phyloP scores from a whole-genome alignment of 1,140 invertebrate genomes.

The Pectinophora gossypiella region DNA sequence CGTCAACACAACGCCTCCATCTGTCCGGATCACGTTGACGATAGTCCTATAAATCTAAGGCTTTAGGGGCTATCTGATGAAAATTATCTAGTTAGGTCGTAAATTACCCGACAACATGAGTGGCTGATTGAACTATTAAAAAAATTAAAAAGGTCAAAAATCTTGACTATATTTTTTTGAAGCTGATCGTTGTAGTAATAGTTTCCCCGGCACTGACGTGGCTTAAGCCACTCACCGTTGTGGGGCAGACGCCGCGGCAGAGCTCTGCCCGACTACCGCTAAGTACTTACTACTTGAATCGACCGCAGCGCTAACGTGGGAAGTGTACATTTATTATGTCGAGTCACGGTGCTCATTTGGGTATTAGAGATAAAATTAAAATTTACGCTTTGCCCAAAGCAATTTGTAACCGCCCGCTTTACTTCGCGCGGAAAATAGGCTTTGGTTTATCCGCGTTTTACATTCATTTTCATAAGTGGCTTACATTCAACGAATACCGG shows the following conservation, averaged over 20 bases:
- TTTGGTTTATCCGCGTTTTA: slow-evolving; percentile 69
- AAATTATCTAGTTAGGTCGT: too few relatives aligned
- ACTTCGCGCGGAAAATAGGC: slow-evolving; percentile 71
- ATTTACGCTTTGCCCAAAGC: slow-evolving; percentile 74
- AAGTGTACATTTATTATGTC: slow-evolving; percentile 72
- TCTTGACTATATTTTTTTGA: too few relatives aligned
- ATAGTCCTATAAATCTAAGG: background rate
- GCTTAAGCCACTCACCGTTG: too few relatives aligned
- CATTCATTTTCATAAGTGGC: slow-evolving; percentile 70
- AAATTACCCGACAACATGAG: too few relatives aligned
- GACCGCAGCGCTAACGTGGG: slow-evolving; percentile 56
- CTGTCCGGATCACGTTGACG: slow-evolving; percentile 1
- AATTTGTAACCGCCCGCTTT: slow-evolving; percentile 69
- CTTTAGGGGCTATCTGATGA: background rate
- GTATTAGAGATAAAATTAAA: slow-evolving; percentile 75
- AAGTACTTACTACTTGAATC: too few relatives aligned
- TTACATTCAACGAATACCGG: slow-evolving; percentile 45
- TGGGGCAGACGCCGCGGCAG: too few relatives aligned
- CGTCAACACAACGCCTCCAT: background rate
- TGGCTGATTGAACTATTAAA: too few relatives aligned
- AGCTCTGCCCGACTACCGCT: too few relatives aligned
- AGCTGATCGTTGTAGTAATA: too few relatives aligned
- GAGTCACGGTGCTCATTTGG: slow-evolving; percentile 72
- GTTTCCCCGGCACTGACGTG: too few relatives aligned
- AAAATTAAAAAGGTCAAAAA: too few relatives aligned